Base-by-base conservation (phyloP, 2,888 invertebrate species). In the Gnatocerus cornutus region DNA sequence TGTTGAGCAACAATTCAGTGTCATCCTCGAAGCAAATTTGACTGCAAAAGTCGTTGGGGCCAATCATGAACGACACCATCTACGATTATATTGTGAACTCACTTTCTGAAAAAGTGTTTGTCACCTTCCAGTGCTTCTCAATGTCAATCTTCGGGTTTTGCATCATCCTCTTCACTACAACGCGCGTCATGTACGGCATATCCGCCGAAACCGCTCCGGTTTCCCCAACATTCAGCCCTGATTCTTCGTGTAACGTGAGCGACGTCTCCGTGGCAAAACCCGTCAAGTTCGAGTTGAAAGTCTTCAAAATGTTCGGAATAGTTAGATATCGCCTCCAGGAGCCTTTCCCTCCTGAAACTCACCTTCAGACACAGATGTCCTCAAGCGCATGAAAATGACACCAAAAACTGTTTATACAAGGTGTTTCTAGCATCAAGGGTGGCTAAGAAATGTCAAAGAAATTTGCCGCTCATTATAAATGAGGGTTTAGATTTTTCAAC, bases 21-120 rank as follows among this genome's bases (percentile, higher is more conserved):
- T 87, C 80, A 5, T 84, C 69, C 13, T 80, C 68, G 71, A 82
- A 88, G 72, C 91, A 91, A 27, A 89, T 83, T 55, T 89, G 86
- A 0, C 81, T 63, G 71, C 91, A 91, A 76, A 91, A 88, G 75
- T 91, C 90, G 78, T 91, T 91, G 33, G 86, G 81, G 12, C 90
- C 90, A 43, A 91, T 88, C 77, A 90, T 84, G 6, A 90, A 66
- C 0, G 88, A 88, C 7, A 91, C 81, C 39, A 90, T 75, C 88
- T 41, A 12, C 41, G 10, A 13, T 10, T 41, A 1, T 21, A 21
- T 39, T 1, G 41, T n/a, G 13, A 12, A 3, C 10, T 10, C 10
- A 21, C 41, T 41, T 41, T 41, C 6, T n/a, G n/a, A 29, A 7
- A 29, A 29, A 29, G 5, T 7, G 7, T n/a, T n/a, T n/a, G 12